Evolutionary conservation across 23 tunicate species (phyloP).

Genomic region (Oikopleura vanhoeffeni): DNA sequence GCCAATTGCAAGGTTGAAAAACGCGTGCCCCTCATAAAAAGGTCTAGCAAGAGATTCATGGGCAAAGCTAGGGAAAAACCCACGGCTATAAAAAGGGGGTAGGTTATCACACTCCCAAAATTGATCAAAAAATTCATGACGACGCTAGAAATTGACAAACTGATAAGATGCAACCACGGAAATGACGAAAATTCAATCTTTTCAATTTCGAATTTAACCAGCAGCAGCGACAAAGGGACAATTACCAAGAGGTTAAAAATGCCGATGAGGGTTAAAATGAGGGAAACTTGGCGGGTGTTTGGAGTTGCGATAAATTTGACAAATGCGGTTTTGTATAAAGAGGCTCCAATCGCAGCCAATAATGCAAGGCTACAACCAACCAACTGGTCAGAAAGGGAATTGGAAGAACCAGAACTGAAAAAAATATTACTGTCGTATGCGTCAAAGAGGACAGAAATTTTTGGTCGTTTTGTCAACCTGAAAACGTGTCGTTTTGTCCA

Average conservation of each 20-base stretch:
- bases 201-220: neutral
- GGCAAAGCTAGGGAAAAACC: slow-evolving; percentile 86
- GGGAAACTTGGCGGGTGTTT: neutral
- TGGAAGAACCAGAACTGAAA: too few relatives aligned
- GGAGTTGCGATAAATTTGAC: neutral
- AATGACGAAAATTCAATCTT: neutral
- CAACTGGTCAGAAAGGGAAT: neutral
- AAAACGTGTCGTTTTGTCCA: too few relatives aligned
- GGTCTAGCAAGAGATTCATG: slow-evolving; percentile 17
- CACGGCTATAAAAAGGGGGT: slow-evolving; percentile 68
- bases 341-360: neutral
- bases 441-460: too few relatives aligned
- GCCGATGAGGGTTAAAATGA: neutral
- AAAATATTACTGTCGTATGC: too few relatives aligned
- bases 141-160: neutral
- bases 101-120: slow-evolving; percentile 73
- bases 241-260: neutral
- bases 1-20: neutral
- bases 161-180: neutral
- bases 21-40: neutral
- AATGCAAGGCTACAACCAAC: neutral
- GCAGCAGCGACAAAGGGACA: neutral
- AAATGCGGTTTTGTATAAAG: neutral
- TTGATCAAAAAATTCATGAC: slow-evolving; percentile 68
- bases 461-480: too few relatives aligned